Conservation (phyloP, 2,888 invertebrate species). For the Philopedon plagiatum region DNA sequence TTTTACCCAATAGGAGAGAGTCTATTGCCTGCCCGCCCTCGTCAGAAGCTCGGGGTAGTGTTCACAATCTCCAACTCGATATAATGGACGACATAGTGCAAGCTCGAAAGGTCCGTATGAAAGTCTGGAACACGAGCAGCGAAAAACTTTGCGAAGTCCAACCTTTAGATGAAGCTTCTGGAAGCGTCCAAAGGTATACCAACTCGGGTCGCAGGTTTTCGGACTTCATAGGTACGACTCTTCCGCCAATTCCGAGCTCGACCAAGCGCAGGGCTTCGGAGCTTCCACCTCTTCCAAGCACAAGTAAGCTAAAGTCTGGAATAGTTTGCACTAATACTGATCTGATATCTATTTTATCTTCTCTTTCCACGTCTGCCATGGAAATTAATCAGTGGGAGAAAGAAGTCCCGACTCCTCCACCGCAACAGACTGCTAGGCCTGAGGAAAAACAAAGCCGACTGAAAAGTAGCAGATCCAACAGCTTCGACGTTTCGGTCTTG, state of each 20-base stretch:
- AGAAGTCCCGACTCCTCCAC: conserved; percentile 51
- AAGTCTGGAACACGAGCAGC: conserved; percentile 87
- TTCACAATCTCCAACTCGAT: conserved; percentile 87
- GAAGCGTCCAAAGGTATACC: conserved; percentile 74
- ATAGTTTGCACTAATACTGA: conserved; percentile 88
- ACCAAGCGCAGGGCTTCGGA: conserved; percentile 81
- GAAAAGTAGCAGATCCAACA: conserved; percentile 80
- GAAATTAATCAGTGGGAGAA: conserved; percentile 79
- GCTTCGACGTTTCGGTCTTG: conserved; percentile 86
- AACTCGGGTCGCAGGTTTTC: conserved; percentile 76
- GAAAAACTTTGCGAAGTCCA: conserved; percentile 86
- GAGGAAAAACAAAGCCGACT: conserved; percentile 73
- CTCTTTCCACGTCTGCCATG: conserved; percentile 85
- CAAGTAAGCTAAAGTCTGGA: conserved; percentile 69
- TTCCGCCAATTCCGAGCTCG: conserved; percentile 74
- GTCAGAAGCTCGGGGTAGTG: conserved; percentile 82
- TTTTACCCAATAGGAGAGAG: conserved; percentile 63
- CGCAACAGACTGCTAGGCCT: conserved; percentile 60
- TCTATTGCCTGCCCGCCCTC: conserved; percentile 73
- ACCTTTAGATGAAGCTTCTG: conserved; percentile 79
- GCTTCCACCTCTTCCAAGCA: conserved; percentile 70
- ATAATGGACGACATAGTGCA: conserved; percentile 92
- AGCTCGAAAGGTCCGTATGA: conserved; percentile 86
- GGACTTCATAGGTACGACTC: conserved; percentile 77
- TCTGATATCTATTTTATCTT: conserved; percentile 83